Evolutionary conservation across 2,888 invertebrate species (phyloP).

Genomic region (Andrena fulva): DNA sequence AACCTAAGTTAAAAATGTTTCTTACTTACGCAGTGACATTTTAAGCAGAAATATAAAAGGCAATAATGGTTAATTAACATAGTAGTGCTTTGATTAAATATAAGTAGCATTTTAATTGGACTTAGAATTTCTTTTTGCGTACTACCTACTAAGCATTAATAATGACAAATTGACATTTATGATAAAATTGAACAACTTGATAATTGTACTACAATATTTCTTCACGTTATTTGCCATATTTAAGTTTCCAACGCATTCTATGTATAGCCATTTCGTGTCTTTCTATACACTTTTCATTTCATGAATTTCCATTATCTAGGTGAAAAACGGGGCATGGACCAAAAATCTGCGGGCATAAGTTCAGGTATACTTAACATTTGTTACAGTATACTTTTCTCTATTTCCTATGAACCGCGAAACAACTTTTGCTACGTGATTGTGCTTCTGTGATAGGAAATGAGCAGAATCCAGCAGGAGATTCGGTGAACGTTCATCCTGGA

Average conservation of each 20-base stretch:
- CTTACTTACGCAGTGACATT: conserved; percentile 16
- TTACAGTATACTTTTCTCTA: conserved; percentile 9
- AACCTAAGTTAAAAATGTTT: conserved; percentile 21
- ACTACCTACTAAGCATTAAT: background rate
- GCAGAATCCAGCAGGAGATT: conserved; percentile 76
- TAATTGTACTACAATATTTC: conserved; percentile 60
- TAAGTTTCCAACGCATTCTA: conserved; percentile 47
- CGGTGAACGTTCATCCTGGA: conserved; percentile 65
- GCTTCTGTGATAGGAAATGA: conserved; percentile 69
- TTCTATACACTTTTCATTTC: conserved; percentile 42
- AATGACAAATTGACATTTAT: background rate
- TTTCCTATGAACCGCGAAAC: background rate
- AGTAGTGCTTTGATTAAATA: conserved; percentile 21
- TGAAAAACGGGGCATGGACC: conserved; percentile 81
- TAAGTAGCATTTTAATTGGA: conserved; percentile 12
- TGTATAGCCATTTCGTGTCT: conserved; percentile 36
- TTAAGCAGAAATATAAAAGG: conserved; percentile 35
- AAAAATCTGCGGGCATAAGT: conserved; percentile 75
- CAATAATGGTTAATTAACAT: conserved; percentile 9
- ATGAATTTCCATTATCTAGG: conserved; percentile 74
- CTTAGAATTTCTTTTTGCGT: background rate
- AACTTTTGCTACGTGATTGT: background rate
- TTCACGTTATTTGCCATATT: conserved; percentile 63
- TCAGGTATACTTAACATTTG: conserved; percentile 74
- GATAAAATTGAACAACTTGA: conserved; percentile 17